These are phyloP conservation scores for Heptranchias perlo DNA, from an alignment of 2,113 vertebrate genomes.

Conservation along the genomic window DNA sequence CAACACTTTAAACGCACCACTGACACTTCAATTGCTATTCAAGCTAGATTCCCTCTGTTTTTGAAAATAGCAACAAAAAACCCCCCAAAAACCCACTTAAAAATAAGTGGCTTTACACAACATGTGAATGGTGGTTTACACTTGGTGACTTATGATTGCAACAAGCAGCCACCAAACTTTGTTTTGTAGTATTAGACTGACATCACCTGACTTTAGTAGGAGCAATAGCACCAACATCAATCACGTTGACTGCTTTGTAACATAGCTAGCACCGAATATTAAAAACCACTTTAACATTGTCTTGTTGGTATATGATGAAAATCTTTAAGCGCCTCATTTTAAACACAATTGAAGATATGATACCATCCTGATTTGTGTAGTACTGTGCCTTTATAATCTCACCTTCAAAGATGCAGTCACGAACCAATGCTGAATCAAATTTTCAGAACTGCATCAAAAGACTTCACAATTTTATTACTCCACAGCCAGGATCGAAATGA, in stretches of 20 bases:
- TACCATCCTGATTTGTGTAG: no score
- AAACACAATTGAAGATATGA: no score
- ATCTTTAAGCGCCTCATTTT: no score
- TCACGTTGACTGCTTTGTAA: neutral
- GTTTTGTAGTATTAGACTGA: neutral
- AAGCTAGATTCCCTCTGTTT: neutral
- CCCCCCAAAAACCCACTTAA: neutral
- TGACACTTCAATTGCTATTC: neutral
- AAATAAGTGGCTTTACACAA: neutral
- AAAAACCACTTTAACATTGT: no score
- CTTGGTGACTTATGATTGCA: neutral
- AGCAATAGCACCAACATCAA: neutral
- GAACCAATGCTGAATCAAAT: no score
- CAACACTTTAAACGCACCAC: neutral
- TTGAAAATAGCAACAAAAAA: neutral
- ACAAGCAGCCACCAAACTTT: neutral
- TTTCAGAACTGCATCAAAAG: no score
- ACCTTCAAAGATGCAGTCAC: no score
- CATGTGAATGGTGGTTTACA: neutral
- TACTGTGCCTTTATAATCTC: no score
- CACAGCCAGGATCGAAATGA: no score
- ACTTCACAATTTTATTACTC: no score
- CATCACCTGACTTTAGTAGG: neutral
- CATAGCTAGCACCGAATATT: neutral
- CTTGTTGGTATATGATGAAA: no score